A percentile compares a stretch with the other conserved stretches of the same genome.
Evolutionary conservation across 2,113 vertebrate species (phyloP).

Genomic region (Hyperopisus bebe): DNA sequence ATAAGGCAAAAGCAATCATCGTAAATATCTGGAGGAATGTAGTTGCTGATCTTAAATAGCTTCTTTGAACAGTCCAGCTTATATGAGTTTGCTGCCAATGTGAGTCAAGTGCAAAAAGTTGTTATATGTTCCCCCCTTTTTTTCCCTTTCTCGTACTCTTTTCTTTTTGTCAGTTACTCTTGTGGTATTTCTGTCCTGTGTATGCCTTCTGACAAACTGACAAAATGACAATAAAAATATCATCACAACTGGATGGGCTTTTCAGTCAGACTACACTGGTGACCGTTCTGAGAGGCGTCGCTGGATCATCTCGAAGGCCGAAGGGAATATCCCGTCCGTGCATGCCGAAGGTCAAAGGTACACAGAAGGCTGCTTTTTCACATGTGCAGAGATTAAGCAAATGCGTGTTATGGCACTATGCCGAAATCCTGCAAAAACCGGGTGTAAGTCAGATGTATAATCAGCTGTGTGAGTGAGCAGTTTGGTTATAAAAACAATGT

Average conservation of each 20-base stretch:
- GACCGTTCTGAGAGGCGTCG: background rate
- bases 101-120: too few relatives aligned
- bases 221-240: background rate
- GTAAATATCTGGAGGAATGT: too few relatives aligned
- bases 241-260: background rate
- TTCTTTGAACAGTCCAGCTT: too few relatives aligned
- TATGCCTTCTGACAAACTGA: too few relatives aligned
- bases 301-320: background rate
- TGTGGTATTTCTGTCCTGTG: too few relatives aligned
- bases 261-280: background rate
- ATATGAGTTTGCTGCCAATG: too few relatives aligned
- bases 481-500: background rate
- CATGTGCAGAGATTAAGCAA: background rate
- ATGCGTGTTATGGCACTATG: background rate
- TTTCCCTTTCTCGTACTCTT: too few relatives aligned
- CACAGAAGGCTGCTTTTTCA: background rate
- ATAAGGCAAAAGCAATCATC: too few relatives aligned
- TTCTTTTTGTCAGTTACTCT: too few relatives aligned
- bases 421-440: background rate
- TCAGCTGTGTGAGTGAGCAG: slow-evolving; percentile 1
- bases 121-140: too few relatives aligned
- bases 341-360: background rate
- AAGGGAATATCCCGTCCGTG: background rate
- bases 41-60: too few relatives aligned
- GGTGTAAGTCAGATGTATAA: background rate